These are phyloP conservation scores for Apostichopus californicus DNA, from an alignment of 35 echinoderm and acorn worm species.

Conservation along the genomic window DNA sequence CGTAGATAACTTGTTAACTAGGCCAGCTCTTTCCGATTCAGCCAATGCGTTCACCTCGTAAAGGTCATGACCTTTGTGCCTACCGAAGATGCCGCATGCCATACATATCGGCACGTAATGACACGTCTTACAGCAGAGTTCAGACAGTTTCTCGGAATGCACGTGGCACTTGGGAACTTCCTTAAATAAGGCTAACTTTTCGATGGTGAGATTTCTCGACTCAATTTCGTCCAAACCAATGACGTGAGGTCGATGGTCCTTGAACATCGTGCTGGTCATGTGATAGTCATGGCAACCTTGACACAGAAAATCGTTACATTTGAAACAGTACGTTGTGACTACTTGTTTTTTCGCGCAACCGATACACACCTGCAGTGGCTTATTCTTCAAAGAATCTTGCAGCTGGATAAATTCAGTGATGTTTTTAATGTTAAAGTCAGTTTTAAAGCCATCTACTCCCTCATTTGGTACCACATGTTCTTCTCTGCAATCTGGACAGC, in stretches of 20 bases:
- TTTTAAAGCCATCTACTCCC: slow-evolving; percentile 23
- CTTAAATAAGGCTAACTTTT: background rate
- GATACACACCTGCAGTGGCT: background rate
- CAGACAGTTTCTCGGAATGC: background rate
- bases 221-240: background rate
- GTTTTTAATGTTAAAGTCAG: slow-evolving; percentile 29
- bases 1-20: background rate
- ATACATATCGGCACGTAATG: background rate
- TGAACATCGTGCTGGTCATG: background rate
- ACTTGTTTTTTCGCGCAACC: background rate
- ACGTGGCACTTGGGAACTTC: slow-evolving; percentile 1
- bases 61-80: background rate
- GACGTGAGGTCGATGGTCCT: background rate
- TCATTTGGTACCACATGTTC: background rate
- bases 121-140: slow-evolving; percentile 9
- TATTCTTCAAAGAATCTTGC: slow-evolving; percentile 18
- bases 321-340: slow-evolving; percentile 29
- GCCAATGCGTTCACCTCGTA: background rate
- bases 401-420: slow-evolving; percentile 14
- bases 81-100: background rate
- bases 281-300: slow-evolving; percentile 16
- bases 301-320: slow-evolving; percentile 35
- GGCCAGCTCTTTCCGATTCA: background rate
- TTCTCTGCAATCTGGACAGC: slow-evolving; percentile 23
- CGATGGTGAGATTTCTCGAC: background rate